Evolutionary conservation across 2,797 vertebrate species (phyloP).

Genomic region (Schizopygopsis pylzovi): DNA sequence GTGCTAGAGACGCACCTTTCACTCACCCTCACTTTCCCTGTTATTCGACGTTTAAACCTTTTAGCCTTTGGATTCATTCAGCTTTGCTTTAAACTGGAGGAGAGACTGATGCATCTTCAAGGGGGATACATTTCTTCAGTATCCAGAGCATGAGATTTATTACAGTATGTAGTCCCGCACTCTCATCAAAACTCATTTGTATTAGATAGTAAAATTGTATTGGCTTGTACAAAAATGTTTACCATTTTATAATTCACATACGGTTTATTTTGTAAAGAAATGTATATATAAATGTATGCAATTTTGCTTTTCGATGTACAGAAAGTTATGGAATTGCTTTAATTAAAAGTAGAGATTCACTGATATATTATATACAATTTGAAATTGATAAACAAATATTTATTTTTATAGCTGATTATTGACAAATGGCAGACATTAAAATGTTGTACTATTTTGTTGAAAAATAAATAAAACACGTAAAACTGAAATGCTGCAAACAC

Average conservation of each 20-base stretch:
- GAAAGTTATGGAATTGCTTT: constrained; percentile 1
- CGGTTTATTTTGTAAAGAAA: not conserved
- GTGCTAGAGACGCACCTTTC: constrained; percentile 26
- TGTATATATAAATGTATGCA: not conserved
- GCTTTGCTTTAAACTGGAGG: constrained; percentile 43
- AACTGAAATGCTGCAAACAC: not conserved
- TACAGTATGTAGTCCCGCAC: constrained; percentile 10
- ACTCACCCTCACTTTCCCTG: constrained; percentile 34
- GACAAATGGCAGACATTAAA: not conserved
- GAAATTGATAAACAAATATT: not conserved
- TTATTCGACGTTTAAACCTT: constrained; percentile 33
- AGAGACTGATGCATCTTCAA: constrained; percentile 54
- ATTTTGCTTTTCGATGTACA: not conserved
- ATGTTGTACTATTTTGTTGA: not conserved
- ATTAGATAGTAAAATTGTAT: not conserved
- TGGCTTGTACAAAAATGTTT: not conserved
- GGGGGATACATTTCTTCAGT: constrained; percentile 52
- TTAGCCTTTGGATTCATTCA: constrained; percentile 44
- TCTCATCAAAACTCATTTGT: not conserved
- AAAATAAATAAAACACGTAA: not conserved
- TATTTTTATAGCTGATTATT: not conserved
- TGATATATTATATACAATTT: not conserved
- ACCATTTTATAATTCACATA: not conserved
- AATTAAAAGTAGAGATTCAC: not conserved
- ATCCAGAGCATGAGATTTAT: constrained; percentile 15